Conservation (phyloP, 2,113 vertebrate species). For the Tupaia chinensis region DNA sequence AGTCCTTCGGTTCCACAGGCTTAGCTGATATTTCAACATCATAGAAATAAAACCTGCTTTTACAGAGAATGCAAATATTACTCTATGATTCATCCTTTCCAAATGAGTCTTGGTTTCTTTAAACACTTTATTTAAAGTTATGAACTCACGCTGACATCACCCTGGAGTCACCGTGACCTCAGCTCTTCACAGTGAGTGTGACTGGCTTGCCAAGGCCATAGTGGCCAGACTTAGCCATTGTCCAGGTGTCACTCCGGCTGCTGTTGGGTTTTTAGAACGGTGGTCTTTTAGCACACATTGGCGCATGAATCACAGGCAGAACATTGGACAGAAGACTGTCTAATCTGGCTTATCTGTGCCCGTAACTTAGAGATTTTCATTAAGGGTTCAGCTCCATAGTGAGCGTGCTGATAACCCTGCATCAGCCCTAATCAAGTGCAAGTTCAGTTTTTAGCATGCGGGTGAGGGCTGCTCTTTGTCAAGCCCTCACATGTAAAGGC, state of each 20-base stretch:
- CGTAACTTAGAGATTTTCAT: background rate
- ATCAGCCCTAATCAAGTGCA: background rate
- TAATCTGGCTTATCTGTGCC: background rate
- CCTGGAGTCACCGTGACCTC: background rate
- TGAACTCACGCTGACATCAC: constrained; percentile 58
- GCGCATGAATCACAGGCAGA: background rate
- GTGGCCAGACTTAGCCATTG: background rate
- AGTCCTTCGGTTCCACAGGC: background rate
- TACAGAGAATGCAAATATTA: constrained; percentile 71
- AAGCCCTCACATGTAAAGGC: background rate
- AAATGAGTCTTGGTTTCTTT: constrained; percentile 66
- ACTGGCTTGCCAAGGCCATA: background rate
- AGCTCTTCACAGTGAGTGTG: constrained; percentile 49
- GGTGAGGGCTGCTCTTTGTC: background rate
- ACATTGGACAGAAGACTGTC: background rate
- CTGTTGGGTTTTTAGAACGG: background rate
- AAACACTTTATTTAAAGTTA: constrained; percentile 72
- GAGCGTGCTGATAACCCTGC: background rate
- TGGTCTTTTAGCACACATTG: background rate
- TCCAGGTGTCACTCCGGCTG: background rate
- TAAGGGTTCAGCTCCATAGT: background rate
- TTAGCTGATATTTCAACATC: constrained; percentile 52
- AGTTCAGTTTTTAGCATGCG: constrained; percentile 32
- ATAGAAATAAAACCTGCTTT: constrained; percentile 64
- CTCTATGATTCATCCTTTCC: constrained; percentile 79